Conservation (phyloP, 2,113 vertebrate species). For the Okapia johnstoni region DNA sequence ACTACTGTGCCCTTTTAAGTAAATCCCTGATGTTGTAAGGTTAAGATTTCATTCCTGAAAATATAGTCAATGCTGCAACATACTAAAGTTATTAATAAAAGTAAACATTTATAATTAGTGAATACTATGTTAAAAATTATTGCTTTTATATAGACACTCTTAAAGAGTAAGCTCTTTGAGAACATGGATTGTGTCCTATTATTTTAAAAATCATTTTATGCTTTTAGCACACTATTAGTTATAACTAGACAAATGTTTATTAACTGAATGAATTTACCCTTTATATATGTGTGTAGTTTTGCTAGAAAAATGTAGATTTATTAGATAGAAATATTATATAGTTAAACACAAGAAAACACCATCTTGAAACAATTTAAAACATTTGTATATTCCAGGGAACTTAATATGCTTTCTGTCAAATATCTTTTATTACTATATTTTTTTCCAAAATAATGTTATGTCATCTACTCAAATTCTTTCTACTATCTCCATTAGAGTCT, state of each 20-base stretch:
- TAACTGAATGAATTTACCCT: background rate
- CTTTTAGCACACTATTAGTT: background rate
- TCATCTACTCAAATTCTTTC: background rate
- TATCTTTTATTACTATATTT: background rate
- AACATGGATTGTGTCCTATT: background rate
- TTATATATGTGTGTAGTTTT: background rate
- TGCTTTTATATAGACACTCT: background rate
- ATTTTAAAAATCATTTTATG: slow-evolving; percentile 3
- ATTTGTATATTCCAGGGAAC: background rate
- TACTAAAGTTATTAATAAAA: background rate
- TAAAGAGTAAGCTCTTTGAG: background rate
- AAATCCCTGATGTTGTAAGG: background rate
- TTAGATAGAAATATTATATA: background rate
- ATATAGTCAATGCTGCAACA: background rate
- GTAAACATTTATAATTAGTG: background rate
- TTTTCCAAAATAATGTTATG: background rate
- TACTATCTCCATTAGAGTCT: background rate
- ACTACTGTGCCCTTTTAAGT: background rate
- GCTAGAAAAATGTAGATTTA: background rate
- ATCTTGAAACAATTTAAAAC: background rate
- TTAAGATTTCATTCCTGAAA: background rate
- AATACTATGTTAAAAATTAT: background rate
- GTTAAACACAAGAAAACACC: background rate
- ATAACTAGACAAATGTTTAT: background rate
- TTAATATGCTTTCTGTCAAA: background rate